Conservation (phyloP, 2,888 invertebrate genomes). For the Argyresthia albistria region DNA sequence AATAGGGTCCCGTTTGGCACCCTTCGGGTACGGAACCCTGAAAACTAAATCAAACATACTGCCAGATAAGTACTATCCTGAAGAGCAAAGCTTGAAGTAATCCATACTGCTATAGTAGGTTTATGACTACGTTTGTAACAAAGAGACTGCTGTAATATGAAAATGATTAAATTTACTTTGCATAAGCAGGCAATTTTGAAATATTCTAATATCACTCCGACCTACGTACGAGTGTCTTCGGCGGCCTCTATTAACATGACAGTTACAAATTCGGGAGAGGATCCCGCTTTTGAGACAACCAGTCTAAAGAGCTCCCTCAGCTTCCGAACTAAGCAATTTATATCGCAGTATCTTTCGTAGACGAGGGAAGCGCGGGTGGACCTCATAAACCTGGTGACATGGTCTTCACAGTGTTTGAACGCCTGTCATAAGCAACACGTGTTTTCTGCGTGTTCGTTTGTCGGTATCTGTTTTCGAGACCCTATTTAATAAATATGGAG, state of each 20-base stretch:
- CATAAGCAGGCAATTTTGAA: no score
- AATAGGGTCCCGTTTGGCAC: no score
- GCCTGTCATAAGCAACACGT: not conserved
- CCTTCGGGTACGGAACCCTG: no score
- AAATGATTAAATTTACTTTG: no score
- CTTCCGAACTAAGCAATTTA: not conserved
- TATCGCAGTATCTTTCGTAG: not conserved
- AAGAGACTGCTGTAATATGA: no score
- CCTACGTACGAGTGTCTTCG: no score
- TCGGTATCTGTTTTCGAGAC: not conserved
- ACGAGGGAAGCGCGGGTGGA: not conserved
- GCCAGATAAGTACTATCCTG: no score
- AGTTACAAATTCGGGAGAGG: conserved; percentile 2
- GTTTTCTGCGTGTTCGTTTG: not conserved
- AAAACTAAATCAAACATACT: no score
- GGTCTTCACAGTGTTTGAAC: not conserved
- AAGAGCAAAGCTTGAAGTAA: no score
- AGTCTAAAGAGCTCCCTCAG: not conserved
- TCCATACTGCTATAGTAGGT: no score
- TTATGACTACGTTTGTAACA: no score
- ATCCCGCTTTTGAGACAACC: not conserved
- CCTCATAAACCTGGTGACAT: not conserved
- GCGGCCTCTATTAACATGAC: conserved; percentile 12
- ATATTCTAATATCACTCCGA: no score
- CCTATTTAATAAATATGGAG: not conserved